These are phyloP conservation scores for Gnatocerus cornutus DNA, from an alignment of 2,888 invertebrate species.

Conservation along the genomic window DNA sequence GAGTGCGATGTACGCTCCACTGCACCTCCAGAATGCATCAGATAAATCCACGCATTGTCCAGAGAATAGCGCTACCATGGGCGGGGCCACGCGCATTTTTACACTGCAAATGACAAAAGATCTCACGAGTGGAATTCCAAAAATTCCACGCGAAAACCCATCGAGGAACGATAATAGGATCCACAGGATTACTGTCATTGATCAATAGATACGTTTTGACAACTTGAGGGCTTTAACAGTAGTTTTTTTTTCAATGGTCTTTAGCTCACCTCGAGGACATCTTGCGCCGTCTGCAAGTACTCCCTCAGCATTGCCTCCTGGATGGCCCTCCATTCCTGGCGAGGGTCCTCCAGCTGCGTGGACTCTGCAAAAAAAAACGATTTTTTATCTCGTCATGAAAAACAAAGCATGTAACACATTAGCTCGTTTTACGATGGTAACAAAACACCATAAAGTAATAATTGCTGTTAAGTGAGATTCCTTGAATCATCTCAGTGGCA, in stretches of 20 bases:
- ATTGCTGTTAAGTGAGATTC: constrained; percentile 12
- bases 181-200: too few species aligned
- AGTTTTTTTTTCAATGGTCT: too few species aligned
- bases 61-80: constrained; percentile 20
- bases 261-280: constrained; percentile 90
- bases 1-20: constrained; percentile 54
- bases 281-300: constrained; percentile 96
- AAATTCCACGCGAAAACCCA: background rate
- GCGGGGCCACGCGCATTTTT: constrained; percentile 1
- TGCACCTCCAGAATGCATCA: constrained; percentile 56
- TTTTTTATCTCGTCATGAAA: constrained; percentile 6
- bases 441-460: constrained; percentile 31
- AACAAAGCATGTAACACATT: constrained; percentile 29
- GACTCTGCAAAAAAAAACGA: constrained; percentile 80
- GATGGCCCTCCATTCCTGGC: constrained; percentile 96
- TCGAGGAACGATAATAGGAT: background rate
- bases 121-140: background rate
- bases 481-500: constrained; percentile 39
- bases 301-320: constrained; percentile 98
- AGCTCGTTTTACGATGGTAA: constrained; percentile 19
- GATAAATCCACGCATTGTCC: constrained; percentile 52
- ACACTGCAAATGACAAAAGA: background rate
- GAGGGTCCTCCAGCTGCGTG: constrained; percentile 97
- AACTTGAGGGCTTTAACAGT: background rate
- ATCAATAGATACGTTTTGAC: background rate